These are phyloP conservation scores for Chymomyza amoena DNA, from an alignment of 2,888 invertebrate genomes.

Conservation along the genomic window DNA sequence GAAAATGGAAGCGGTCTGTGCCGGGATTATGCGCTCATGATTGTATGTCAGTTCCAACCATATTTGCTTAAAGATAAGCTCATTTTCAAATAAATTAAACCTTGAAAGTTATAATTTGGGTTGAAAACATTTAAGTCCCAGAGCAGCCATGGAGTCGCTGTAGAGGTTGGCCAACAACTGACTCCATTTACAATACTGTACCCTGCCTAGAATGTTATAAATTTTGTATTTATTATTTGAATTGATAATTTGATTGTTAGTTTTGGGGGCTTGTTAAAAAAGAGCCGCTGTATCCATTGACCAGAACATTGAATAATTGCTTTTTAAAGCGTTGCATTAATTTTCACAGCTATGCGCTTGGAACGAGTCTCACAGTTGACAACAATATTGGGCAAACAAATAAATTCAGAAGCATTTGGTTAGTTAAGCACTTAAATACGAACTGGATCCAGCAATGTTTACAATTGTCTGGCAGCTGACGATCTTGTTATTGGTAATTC, in stretches of 20 bases:
- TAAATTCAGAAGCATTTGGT: background rate
- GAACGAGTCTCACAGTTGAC: background rate
- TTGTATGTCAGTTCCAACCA: too few species aligned
- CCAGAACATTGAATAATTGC: constrained; percentile 14
- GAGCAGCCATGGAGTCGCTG: too few species aligned
- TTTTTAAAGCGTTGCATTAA: background rate
- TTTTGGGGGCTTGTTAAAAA: background rate
- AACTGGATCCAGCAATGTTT: background rate
- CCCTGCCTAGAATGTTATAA: background rate
- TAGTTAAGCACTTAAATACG: background rate
- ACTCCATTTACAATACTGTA: background rate
- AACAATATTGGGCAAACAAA: background rate
- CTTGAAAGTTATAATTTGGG: too few species aligned
- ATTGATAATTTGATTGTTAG: background rate
- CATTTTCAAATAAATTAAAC: too few species aligned
- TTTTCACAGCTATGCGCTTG: constrained; percentile 4
- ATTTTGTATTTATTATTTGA: background rate
- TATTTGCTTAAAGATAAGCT: too few species aligned
- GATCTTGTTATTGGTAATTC: background rate
- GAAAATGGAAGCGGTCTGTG: too few species aligned
- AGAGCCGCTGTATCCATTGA: background rate
- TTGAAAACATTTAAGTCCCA: too few species aligned
- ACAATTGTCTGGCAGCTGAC: background rate
- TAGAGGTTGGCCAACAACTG: background rate
- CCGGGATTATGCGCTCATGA: too few species aligned